Evolutionary conservation across 2,797 vertebrate genomes (phyloP), one percentile per base, ranked within the genome.

Genomic region (Protonibea diacanthus): DNA sequence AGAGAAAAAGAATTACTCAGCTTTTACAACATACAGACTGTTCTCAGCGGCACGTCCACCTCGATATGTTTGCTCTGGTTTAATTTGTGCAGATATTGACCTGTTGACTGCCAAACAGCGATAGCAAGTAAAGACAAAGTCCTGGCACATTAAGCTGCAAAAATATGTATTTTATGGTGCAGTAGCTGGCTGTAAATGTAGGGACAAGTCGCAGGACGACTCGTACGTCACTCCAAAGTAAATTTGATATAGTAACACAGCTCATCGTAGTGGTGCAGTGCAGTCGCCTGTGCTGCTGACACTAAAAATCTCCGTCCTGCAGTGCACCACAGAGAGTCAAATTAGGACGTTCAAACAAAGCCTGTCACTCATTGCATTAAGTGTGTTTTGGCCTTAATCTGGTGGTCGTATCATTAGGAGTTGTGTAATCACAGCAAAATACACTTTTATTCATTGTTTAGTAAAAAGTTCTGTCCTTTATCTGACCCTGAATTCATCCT

Each of bases 261-360:
- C 20, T 72, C 47, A 7, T 51, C 49, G 62, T 42, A 3, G 66
- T 86, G 81, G 52, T 83, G 85, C 86, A 88, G 62, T 84, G 80
- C 82, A 79, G 85, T 27, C 52, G 33, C 11, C 52, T 20, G 61
- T 51, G 61, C 64, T 77, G 79, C 79, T 84, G 82, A 84, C 64
- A 51, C 57, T 2, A 53, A 81, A 68, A n/a, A 52, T 53, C 58
- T 77, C 49, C 21, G 52, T 69, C 56, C 83, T 77, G 76, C 82
- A 86, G 78, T 58, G 52, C 62, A 76, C 13, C 74, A 10, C 59
- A 14, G 10, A 57, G 42, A 27, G 67, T 57, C 71, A 72, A 15
- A 62, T 55, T 45, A 70, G 58, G 60, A 63, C 9, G 2, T 61
- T 55, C 6, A 57, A 29, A 65, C 61, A 38, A 5, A 29, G 25